Evolutionary conservation across 2,113 vertebrate species (phyloP).

Genomic region (Bubo scandiacus): DNA sequence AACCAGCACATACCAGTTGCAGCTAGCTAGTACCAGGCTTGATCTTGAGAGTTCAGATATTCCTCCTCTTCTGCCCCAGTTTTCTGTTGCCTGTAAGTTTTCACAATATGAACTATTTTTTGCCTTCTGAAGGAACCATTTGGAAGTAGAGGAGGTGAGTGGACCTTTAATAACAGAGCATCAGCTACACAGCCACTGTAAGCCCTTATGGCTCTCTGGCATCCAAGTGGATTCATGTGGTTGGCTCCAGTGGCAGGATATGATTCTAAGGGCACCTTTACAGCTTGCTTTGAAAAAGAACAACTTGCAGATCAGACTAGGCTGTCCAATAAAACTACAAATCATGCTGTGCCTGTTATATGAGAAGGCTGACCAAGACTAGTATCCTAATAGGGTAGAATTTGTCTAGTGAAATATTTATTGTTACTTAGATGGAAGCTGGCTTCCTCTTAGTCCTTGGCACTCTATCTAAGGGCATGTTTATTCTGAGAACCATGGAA

Average conservation of each 20-base stretch:
- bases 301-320: background rate
- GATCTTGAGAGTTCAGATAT: background rate
- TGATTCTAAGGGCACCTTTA: background rate
- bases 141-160: background rate
- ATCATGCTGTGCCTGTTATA: rapidly evolving
- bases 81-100: background rate
- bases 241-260: background rate
- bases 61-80: background rate
- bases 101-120: background rate
- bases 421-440: background rate
- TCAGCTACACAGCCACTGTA: background rate
- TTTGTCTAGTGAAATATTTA: background rate
- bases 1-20: background rate
- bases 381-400: background rate
- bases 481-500: background rate
- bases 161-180: background rate
- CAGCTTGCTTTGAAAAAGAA: background rate
- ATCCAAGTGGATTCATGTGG: background rate
- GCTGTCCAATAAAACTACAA: background rate
- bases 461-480: background rate
- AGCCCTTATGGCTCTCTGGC: background rate
- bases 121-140: background rate
- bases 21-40: background rate
- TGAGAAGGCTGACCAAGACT: background rate
- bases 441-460: background rate